A percentile compares a stretch with the other conserved stretches of the same genome.
Evolutionary conservation across 2,113 vertebrate species (phyloP).

Genomic region (Salvator merianae): DNA sequence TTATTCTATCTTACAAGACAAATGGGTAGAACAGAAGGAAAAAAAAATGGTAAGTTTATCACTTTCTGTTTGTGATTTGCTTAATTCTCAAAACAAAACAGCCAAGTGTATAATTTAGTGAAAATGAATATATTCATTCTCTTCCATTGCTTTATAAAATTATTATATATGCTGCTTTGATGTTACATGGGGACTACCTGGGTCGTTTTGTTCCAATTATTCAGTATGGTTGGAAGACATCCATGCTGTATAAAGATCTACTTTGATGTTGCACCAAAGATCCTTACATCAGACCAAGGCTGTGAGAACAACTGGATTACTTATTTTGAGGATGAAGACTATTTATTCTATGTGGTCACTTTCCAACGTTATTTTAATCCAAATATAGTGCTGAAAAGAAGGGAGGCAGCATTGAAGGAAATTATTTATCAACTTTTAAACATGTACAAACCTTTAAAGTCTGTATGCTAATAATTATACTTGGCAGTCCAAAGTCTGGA

Average conservation of each 20-base stretch:
- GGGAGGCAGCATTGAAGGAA: background rate
- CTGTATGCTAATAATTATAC: background rate
- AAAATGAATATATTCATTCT: conserved; percentile 52
- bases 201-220: conserved; percentile 75
- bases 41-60: too few relatives aligned
- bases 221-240: conserved; percentile 69
- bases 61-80: background rate
- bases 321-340: conserved; percentile 19
- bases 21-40: conserved; percentile 19
- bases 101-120: conserved; percentile 48
- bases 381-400: conserved; percentile 33
- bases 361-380: conserved; percentile 30
- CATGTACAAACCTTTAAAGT: background rate
- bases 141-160: conserved; percentile 62
- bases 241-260: conserved; percentile 43
- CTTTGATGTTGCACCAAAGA: conserved; percentile 68
- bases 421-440: conserved; percentile 15
- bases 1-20: conserved; percentile 7
- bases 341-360: conserved; percentile 14
- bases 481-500: conserved; percentile 1
- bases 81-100: conserved; percentile 50
- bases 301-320: conserved; percentile 37
- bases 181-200: conserved; percentile 71
- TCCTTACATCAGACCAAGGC: conserved; percentile 38
- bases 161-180: conserved; percentile 70